These are phyloP conservation scores for Cricetomys ansorgei DNA, from an alignment of 2,113 vertebrate genomes.

Conservation along the genomic window DNA sequence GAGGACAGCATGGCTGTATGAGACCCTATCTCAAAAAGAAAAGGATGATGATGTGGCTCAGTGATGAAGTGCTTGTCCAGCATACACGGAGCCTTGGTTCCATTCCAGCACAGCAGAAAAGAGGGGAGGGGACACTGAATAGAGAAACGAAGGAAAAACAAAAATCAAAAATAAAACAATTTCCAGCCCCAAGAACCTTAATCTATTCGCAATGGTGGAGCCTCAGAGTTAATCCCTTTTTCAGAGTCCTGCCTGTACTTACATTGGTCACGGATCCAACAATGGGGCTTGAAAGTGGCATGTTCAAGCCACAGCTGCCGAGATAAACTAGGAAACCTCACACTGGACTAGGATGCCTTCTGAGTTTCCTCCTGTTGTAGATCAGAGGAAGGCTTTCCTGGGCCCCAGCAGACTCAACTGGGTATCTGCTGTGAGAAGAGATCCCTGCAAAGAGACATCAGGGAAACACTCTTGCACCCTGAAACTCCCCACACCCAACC, in stretches of 20 bases:
- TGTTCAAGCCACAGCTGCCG: background rate
- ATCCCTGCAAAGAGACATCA: too few species aligned
- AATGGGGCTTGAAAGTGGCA: background rate
- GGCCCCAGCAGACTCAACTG: background rate
- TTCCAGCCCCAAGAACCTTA: background rate
- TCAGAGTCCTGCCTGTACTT: too few species aligned
- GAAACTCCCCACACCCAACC: too few species aligned
- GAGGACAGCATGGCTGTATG: background rate
- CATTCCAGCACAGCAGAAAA: background rate
- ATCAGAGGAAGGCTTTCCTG: background rate
- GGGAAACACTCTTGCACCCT: background rate
- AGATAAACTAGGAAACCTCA: background rate
- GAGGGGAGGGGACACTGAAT: fast-evolving
- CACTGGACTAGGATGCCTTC: fast-evolving
- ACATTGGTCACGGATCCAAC: too few species aligned
- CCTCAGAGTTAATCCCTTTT: background rate
- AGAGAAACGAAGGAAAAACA: background rate
- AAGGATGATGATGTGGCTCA: background rate
- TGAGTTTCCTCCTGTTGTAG: background rate
- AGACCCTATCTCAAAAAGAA: background rate
- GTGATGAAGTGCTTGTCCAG: background rate
- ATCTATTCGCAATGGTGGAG: background rate
- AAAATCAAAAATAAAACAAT: background rate
- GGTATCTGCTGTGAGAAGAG: background rate
- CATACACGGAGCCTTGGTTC: background rate